Conservation (phyloP, 2,888 invertebrate genomes). For the Neocrepidodera transversa region DNA sequence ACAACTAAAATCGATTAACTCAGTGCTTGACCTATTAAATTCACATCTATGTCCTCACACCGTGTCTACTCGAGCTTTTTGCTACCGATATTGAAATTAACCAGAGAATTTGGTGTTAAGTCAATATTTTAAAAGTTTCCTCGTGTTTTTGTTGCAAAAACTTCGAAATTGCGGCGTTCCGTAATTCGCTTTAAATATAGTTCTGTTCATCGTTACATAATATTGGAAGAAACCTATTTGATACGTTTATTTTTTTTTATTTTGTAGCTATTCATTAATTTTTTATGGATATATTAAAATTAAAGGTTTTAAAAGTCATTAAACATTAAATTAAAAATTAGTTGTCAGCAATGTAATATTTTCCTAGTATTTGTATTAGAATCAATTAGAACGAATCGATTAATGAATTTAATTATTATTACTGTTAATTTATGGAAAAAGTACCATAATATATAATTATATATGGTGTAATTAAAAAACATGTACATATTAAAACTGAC, state of each 20-base stretch:
- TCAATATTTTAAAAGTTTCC: neutral
- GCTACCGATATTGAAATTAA: neutral
- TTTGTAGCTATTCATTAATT: neutral
- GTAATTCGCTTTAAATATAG: neutral
- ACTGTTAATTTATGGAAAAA: no score
- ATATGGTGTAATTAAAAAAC: no score
- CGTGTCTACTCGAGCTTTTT: slow-evolving; percentile 6
- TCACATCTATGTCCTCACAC: slow-evolving; percentile 15
- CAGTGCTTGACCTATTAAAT: slow-evolving; percentile 19
- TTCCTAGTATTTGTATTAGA: no score
- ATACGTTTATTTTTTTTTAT: no score
- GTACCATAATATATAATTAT: no score
- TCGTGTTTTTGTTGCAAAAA: neutral
- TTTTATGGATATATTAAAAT: no score
- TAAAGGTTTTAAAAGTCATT: no score
- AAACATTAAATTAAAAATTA: no score
- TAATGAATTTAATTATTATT: no score
- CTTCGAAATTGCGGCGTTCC: neutral
- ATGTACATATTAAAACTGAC: no score
- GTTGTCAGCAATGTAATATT: no score
- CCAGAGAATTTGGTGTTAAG: slow-evolving; percentile 1
- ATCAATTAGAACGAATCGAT: no score
- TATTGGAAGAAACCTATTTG: neutral
- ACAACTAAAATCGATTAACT: slow-evolving; percentile 20
- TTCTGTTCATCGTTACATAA: neutral